Evolutionary conservation across 2,888 invertebrate genomes (phyloP).

Genomic region (Dendrolimus houi): DNA sequence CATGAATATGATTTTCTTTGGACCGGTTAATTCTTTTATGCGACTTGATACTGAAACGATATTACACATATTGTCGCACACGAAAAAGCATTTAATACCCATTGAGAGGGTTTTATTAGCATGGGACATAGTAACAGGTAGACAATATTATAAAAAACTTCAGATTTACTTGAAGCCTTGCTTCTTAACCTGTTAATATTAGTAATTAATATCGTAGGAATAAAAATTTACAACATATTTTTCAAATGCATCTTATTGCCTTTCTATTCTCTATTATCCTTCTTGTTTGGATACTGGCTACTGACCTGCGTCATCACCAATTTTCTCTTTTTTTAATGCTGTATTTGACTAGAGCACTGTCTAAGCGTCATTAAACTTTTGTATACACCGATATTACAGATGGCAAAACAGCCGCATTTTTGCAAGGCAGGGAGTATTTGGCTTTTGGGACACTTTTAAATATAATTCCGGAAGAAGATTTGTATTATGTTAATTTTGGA

Average conservation of each 20-base stretch:
- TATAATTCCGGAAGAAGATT: slow-evolving; percentile 60
- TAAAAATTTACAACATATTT: too few species aligned
- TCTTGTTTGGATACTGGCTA: too few species aligned
- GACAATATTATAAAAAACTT: neutral
- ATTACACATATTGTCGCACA: slow-evolving; percentile 47
- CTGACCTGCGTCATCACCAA: too few species aligned
- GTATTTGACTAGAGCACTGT: too few species aligned
- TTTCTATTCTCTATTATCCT: too few species aligned
- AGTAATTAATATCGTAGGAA: too few species aligned
- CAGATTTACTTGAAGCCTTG: too few species aligned
- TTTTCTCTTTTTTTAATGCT: too few species aligned
- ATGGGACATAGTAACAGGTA: slow-evolving; percentile 66
- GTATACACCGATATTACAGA: slow-evolving; percentile 26
- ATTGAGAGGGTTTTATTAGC: slow-evolving; percentile 46
- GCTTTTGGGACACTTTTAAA: slow-evolving; percentile 54
- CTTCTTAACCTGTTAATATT: too few species aligned
- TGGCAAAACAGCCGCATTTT: slow-evolving; percentile 59
- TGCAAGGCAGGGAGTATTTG: slow-evolving; percentile 55
- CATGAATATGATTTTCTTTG: slow-evolving; percentile 62
- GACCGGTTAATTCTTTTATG: slow-evolving; percentile 51
- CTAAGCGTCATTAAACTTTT: too few species aligned
- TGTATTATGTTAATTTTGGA: slow-evolving; percentile 61
- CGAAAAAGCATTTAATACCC: slow-evolving; percentile 49
- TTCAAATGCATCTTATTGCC: too few species aligned
- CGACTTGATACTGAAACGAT: slow-evolving; percentile 57